Conservation (phyloP, 2,797 vertebrate genomes). For the Ciconia nigra region DNA sequence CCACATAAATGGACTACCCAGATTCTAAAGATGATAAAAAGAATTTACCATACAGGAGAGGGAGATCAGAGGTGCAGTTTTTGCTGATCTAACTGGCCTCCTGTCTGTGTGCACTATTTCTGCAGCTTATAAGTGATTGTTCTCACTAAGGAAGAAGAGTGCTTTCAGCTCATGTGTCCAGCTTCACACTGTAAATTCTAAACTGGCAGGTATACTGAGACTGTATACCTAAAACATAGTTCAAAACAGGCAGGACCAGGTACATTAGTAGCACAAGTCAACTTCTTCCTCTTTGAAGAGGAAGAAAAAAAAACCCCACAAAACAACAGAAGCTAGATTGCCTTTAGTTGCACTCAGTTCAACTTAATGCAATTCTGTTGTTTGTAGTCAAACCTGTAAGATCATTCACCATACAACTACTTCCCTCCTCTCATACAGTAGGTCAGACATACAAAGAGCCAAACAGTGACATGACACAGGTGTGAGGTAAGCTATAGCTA, state of each 20-base stretch:
- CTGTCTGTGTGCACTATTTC: background rate
- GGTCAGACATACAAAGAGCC: background rate
- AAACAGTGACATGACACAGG: background rate
- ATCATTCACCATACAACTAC: accelerated
- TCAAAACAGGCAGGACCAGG: background rate
- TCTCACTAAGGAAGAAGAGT: background rate
- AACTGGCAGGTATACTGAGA: background rate
- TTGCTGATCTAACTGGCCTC: background rate
- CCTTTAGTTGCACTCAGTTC: background rate
- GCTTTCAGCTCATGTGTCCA: background rate
- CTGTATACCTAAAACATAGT: background rate
- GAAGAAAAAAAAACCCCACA: too few species aligned
- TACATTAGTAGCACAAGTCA: background rate
- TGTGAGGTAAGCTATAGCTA: background rate
- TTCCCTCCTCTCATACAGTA: background rate
- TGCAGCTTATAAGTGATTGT: background rate
- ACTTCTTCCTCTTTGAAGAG: background rate
- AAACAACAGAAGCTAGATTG: too few species aligned
- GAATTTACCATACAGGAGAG: background rate
- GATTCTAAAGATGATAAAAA: background rate
- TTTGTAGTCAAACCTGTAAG: background rate
- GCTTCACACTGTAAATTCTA: background rate
- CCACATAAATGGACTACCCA: background rate
- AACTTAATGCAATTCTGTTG: accelerated
- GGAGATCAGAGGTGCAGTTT: background rate